Conservation (phyloP, 2,797 vertebrate species). For the Cyprinella venusta region DNA sequence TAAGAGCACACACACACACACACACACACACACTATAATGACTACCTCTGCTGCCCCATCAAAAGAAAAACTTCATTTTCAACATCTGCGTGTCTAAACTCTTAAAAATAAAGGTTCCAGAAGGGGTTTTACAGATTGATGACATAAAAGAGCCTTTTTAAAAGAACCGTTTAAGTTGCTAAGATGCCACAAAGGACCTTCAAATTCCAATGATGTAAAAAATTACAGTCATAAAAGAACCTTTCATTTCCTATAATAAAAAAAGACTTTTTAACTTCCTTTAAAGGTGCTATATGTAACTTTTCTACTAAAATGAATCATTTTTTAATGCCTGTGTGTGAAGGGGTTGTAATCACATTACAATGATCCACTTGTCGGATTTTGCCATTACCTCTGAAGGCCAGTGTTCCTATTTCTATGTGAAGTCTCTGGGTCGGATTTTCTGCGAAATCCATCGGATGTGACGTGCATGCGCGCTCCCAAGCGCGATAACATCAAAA, state of each 20-base stretch:
- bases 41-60: conserved; percentile 61
- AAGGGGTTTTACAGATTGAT: neutral
- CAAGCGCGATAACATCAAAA: too few relatives aligned
- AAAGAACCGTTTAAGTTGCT: neutral
- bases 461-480: too few relatives aligned
- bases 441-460: too few relatives aligned
- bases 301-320: too few relatives aligned
- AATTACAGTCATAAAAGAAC: neutral
- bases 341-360: too few relatives aligned
- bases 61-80: conserved; percentile 61
- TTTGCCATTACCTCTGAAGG: too few relatives aligned
- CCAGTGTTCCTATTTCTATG: too few relatives aligned
- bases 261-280: neutral
- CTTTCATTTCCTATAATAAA: neutral
- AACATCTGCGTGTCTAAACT: conserved; percentile 60
- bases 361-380: too few relatives aligned
- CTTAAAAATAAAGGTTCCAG: conserved; percentile 50
- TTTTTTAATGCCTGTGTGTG: too few relatives aligned
- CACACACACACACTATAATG: conserved; percentile 66
- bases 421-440: too few relatives aligned
- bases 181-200: neutral
- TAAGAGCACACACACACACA: neutral
- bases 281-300: too few relatives aligned
- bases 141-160: neutral
- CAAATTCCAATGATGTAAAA: neutral